phyloP scores from a whole-genome alignment of 2,113 vertebrate genomes.

The Eidolon helvum region DNA sequence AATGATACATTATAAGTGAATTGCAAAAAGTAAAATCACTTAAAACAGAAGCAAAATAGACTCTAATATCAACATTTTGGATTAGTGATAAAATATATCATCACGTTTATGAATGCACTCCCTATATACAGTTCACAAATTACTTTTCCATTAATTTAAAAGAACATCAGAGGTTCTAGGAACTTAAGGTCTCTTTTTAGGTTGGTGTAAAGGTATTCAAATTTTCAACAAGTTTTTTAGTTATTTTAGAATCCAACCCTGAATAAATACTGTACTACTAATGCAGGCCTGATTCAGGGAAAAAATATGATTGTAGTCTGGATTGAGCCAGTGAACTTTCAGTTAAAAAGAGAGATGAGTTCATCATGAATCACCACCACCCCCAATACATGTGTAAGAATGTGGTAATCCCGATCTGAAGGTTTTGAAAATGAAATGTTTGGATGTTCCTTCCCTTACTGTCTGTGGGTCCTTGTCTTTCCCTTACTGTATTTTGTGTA shows the following conservation, averaged over 20 bases:
- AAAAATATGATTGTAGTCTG: slow-evolving; percentile 39
- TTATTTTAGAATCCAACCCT: slow-evolving; percentile 65
- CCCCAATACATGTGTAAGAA: neutral
- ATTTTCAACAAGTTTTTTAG: slow-evolving; percentile 76
- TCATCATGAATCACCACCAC: neutral
- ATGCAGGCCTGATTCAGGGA: slow-evolving; percentile 38
- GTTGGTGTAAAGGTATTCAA: slow-evolving; percentile 86
- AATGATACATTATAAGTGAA: slow-evolving; percentile 80
- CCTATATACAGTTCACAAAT: slow-evolving; percentile 84
- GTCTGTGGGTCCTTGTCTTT: neutral
- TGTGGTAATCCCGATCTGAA: slow-evolving; percentile 18
- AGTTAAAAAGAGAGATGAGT: slow-evolving; percentile 49
- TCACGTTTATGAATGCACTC: slow-evolving; percentile 82
- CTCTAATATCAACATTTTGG: slow-evolving; percentile 83
- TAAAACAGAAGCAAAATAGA: slow-evolving; percentile 86
- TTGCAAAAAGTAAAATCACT: slow-evolving; percentile 83
- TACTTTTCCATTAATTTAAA: slow-evolving; percentile 81
- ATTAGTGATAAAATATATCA: slow-evolving; percentile 85
- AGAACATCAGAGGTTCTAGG: slow-evolving; percentile 81
- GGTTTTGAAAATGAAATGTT: slow-evolving; percentile 57
- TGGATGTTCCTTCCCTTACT: neutral
- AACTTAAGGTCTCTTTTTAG: slow-evolving; percentile 82
- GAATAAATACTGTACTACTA: slow-evolving; percentile 47
- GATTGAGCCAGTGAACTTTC: slow-evolving; percentile 52
- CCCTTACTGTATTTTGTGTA: neutral